Percentiles rank a stretch among this genome's conserved stretches.
Evolutionary conservation across 2,888 invertebrate genomes (phyloP).

Genomic region (Lydus trimaculatus): DNA sequence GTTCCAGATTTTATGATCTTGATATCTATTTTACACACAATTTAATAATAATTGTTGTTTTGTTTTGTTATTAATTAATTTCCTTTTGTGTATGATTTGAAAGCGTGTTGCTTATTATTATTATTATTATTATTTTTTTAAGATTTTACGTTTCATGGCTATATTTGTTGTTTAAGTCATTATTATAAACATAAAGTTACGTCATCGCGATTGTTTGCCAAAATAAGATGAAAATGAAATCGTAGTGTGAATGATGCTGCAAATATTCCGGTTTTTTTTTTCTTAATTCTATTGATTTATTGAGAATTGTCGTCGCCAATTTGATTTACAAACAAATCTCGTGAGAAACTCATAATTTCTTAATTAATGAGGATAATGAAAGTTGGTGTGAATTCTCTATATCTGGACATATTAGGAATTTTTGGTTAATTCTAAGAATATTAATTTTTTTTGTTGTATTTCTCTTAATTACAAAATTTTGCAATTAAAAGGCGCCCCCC

Average conservation of each 20-base stretch:
- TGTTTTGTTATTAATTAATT: not conserved
- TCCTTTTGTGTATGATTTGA: not conserved
- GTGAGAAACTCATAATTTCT: too few species aligned
- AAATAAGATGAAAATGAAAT: not conserved
- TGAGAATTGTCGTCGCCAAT: too few species aligned
- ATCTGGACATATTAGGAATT: not conserved
- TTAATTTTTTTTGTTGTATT: too few species aligned
- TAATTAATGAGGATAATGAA: not conserved
- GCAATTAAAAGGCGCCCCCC: too few species aligned
- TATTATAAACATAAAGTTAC: slow-evolving; percentile 9
- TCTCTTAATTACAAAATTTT: too few species aligned
- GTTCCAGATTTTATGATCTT: too few species aligned
- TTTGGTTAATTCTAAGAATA: not conserved
- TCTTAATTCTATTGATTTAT: not conserved
- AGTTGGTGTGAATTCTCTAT: too few species aligned
- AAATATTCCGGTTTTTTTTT: not conserved
- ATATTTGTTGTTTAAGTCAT: slow-evolving; percentile 12
- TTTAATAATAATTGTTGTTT: not conserved
- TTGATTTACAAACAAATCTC: too few species aligned
- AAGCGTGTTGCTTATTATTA: not conserved
- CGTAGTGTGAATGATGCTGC: not conserved
- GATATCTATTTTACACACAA: too few species aligned
- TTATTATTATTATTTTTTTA: not conserved
- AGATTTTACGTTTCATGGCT: slow-evolving; percentile 1
- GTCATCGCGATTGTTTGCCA: slow-evolving; percentile 6